These are phyloP conservation scores for Ranitomeya imitator DNA, from an alignment of 2,113 vertebrate genomes.

Conservation along the genomic window DNA sequence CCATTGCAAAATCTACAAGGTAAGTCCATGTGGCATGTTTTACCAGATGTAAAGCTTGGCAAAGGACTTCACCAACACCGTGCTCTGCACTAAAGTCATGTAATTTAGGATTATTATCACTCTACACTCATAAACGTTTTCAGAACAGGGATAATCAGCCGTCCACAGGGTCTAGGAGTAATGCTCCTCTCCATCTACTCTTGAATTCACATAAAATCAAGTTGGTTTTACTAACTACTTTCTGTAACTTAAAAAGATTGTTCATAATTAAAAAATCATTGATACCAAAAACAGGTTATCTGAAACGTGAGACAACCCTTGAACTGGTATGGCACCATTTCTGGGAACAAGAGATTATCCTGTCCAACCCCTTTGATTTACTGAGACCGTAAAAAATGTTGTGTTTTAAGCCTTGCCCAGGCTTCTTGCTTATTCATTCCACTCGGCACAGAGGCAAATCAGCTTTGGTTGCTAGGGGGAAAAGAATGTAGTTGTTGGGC, in stretches of 20 bases:
- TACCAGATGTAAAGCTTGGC: not conserved
- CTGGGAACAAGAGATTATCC: too few species aligned
- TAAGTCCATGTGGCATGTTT: conserved; percentile 63
- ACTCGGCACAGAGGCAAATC: not conserved
- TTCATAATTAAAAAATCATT: too few species aligned
- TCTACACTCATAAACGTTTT: not conserved
- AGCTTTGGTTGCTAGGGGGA: not conserved
- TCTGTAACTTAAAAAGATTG: too few species aligned
- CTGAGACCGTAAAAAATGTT: not conserved
- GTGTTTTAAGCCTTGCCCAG: too few species aligned
- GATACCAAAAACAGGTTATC: not conserved
- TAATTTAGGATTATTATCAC: not conserved
- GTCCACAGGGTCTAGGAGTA: not conserved
- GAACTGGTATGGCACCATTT: too few species aligned
- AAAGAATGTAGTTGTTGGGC: not conserved
- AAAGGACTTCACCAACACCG: not conserved
- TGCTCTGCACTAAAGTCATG: not conserved
- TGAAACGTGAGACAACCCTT: not conserved
- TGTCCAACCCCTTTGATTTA: too few species aligned
- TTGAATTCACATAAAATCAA: too few species aligned
- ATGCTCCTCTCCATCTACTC: not conserved
- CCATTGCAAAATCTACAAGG: conserved; percentile 99
- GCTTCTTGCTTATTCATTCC: too few species aligned
- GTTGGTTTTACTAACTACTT: too few species aligned
- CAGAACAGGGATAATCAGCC: not conserved